phyloP scores from a whole-genome alignment of 2,797 vertebrate species.

The Brachymystax lenok region DNA sequence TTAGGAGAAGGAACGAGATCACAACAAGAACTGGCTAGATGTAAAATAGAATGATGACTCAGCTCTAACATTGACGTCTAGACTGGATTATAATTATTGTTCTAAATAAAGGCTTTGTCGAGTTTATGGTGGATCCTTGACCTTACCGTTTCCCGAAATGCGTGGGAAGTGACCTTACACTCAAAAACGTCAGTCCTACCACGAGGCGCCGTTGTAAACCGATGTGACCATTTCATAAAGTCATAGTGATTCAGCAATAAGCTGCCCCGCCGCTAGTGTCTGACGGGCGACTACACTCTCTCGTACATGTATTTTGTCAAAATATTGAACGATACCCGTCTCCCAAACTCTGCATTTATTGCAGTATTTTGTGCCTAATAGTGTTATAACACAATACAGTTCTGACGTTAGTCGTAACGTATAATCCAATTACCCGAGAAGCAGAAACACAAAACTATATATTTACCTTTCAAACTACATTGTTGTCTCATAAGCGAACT shows the following conservation, averaged over 20 bases:
- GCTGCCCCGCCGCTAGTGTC: constrained; percentile 31
- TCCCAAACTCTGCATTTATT: no score
- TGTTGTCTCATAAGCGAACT: background rate
- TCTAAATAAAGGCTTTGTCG: background rate
- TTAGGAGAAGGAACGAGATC: no score
- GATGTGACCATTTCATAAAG: constrained; percentile 69
- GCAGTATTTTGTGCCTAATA: background rate
- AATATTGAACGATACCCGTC: no score
- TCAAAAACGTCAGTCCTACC: constrained; percentile 45
- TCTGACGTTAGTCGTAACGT: background rate
- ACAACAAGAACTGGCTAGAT: no score
- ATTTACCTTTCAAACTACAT: background rate
- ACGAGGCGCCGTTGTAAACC: constrained; percentile 55
- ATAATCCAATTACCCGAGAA: background rate
- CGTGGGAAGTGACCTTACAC: constrained; percentile 56
- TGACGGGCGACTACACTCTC: constrained; percentile 7
- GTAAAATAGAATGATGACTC: no score
- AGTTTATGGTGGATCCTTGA: background rate
- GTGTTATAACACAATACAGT: background rate
- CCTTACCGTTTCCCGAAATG: constrained; percentile 61
- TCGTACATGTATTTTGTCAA: no score
- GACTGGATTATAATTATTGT: background rate
- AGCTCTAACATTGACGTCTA: background rate
- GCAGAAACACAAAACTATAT: background rate
- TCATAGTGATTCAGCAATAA: constrained; percentile 86